Evolutionary conservation across 2,797 vertebrate species (phyloP).

Genomic region (Lepidocolaptes lacrymiger): DNA sequence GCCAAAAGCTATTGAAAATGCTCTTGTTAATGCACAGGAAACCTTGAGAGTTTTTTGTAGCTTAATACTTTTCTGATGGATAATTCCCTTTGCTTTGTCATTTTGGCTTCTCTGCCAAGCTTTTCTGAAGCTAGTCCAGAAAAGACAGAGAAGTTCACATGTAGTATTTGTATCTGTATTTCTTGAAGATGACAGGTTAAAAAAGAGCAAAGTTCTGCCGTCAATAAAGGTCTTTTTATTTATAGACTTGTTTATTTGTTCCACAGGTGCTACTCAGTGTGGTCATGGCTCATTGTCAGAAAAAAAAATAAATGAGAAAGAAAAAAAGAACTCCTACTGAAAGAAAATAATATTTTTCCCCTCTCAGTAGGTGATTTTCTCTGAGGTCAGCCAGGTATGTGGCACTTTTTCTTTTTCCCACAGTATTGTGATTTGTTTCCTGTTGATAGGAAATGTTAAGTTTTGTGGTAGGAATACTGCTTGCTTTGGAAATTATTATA

Average conservation of each 20-base stretch:
- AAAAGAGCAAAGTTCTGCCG: neutral
- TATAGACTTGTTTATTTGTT: neutral
- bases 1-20: neutral
- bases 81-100: neutral
- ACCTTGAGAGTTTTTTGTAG: neutral
- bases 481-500: neutral
- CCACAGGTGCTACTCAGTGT: neutral
- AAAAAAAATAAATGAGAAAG: neutral
- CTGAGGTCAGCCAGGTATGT: slow-evolving; percentile 31
- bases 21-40: neutral
- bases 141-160: neutral
- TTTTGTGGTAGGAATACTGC: neutral
- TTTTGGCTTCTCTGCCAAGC: neutral
- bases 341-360: neutral
- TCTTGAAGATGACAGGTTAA: neutral
- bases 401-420: slow-evolving; percentile 8
- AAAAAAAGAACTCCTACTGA: neutral
- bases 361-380: slow-evolving; percentile 5
- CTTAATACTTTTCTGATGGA: neutral
- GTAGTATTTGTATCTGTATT: neutral
- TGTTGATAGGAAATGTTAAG: neutral
- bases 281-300: neutral
- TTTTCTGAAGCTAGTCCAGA: neutral
- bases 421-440: slow-evolving; percentile 8
- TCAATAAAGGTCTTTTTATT: neutral